Evolutionary conservation across 2,113 vertebrate genomes (phyloP).

Genomic region (Hassar affinis): DNA sequence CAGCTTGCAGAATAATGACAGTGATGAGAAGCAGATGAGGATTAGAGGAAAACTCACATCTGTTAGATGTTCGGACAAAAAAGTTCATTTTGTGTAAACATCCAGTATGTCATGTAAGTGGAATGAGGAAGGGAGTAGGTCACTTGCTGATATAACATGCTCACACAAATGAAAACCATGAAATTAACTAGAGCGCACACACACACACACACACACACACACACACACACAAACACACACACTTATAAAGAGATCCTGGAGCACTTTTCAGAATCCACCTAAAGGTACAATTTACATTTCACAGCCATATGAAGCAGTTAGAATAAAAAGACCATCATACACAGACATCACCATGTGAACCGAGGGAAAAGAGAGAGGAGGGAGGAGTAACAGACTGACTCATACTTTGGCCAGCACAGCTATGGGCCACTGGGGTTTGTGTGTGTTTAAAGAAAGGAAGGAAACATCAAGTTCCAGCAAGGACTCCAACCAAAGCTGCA

Average conservation of each 20-base stretch:
- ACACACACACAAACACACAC: not conserved
- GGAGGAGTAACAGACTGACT: slow-evolving; percentile 50
- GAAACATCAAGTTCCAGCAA: slow-evolving; percentile 71
- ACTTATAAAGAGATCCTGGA: not conserved
- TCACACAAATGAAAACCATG: slow-evolving; percentile 21
- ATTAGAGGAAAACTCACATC: not conserved
- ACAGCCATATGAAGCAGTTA: slow-evolving; percentile 5
- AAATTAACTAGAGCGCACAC: not conserved
- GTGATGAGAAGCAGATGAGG: slow-evolving; percentile 24
- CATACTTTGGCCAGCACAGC: slow-evolving; percentile 36
- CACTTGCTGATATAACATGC: not conserved
- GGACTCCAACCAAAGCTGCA: slow-evolving; percentile 77
- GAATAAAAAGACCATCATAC: slow-evolving; percentile 13
- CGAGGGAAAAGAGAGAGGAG: slow-evolving; percentile 8
- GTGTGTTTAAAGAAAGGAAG: slow-evolving; percentile 66
- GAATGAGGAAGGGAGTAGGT: slow-evolving; percentile 14
- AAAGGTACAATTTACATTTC: slow-evolving; percentile 15
- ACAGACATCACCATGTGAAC: slow-evolving; percentile 9
- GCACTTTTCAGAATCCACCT: not conserved
- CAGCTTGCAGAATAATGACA: not conserved
- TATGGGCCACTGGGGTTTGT: slow-evolving; percentile 40
- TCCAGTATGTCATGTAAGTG: slow-evolving; percentile 13
- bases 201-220: not conserved
- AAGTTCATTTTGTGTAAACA: not conserved
- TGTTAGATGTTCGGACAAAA: not conserved